A percentile compares a stretch with the other conserved stretches of the same genome.
Conservation (phyloP, 2,113 vertebrate genomes). For the Platichthys flesus region DNA sequence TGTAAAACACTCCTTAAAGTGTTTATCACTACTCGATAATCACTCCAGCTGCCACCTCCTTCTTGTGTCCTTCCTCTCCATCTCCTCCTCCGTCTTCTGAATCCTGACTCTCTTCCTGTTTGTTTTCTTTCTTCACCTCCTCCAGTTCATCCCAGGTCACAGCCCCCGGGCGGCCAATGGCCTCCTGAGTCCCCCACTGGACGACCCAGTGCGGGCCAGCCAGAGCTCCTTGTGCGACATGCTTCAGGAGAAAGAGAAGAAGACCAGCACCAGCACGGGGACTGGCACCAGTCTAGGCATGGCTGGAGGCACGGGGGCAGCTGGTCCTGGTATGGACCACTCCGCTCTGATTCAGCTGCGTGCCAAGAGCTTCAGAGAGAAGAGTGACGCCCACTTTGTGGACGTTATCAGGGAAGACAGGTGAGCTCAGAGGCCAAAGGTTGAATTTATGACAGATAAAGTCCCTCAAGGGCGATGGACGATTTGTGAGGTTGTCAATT, state of each 20-base stretch:
- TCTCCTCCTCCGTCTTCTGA: neutral
- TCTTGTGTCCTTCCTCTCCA: neutral
- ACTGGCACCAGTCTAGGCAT: constrained; percentile 71
- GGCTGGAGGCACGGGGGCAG: constrained; percentile 73
- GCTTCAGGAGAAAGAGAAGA: constrained; percentile 90
- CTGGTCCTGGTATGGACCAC: constrained; percentile 87
- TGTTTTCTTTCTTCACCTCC: neutral
- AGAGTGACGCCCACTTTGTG: constrained; percentile 96
- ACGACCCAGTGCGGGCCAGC: constrained; percentile 86
- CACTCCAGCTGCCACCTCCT: too few species aligned
- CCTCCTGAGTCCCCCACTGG: constrained; percentile 89
- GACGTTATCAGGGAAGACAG: constrained; percentile 98
- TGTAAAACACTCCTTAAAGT: constrained; percentile 1
- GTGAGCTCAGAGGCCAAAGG: constrained; percentile 82
- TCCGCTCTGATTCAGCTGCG: constrained; percentile 93
- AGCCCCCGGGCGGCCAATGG: constrained; percentile 89
- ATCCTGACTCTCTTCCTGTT: neutral
- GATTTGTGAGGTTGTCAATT: too few species aligned
- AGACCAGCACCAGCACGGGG: constrained; percentile 80
- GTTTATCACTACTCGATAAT: too few species aligned
- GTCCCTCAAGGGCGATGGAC: too few species aligned
- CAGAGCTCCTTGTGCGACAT: constrained; percentile 95
- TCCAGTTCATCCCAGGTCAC: constrained; percentile 76
- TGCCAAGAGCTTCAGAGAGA: constrained; percentile 93
- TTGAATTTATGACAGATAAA: neutral